These are phyloP conservation scores for Scaptomyza cyrtandrae DNA, from an alignment of 2,888 invertebrate genomes.

Conservation along the genomic window DNA sequence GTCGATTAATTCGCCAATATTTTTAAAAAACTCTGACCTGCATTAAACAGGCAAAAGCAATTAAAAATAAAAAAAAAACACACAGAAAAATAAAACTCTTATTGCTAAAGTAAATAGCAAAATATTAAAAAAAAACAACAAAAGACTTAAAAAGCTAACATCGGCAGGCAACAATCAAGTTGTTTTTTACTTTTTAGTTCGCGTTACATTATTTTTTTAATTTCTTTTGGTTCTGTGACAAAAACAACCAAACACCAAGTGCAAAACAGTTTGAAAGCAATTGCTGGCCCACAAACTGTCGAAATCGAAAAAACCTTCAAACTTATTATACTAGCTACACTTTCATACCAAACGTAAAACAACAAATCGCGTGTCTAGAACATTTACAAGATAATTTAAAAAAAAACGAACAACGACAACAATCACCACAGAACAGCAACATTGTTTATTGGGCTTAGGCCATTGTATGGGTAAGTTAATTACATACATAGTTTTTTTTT, in stretches of 20 bases:
- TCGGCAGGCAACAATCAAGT: slow-evolving; percentile 37
- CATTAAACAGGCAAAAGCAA: slow-evolving; percentile 79
- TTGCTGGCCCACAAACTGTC: slow-evolving; percentile 27
- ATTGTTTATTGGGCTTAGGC: slow-evolving; percentile 84
- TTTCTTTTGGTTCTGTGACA: slow-evolving; percentile 57
- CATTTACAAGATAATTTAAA: slow-evolving; percentile 29
- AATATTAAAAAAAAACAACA: slow-evolving; percentile 7
- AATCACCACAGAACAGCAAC: slow-evolving; percentile 56
- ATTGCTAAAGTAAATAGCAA: slow-evolving; percentile 14
- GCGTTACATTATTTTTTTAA: slow-evolving; percentile 61
- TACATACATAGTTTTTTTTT: background rate
- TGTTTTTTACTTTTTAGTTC: slow-evolving; percentile 72
- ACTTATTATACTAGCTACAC: slow-evolving; percentile 5
- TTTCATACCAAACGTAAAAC: slow-evolving; percentile 16
- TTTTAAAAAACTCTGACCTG: slow-evolving; percentile 81
- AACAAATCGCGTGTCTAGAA: slow-evolving; percentile 53
- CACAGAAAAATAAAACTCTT: slow-evolving; percentile 1
- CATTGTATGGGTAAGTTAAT: slow-evolving; percentile 86
- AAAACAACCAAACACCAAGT: slow-evolving; percentile 28
- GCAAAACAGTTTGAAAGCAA: slow-evolving; percentile 50
- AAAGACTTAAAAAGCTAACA: slow-evolving; percentile 8
- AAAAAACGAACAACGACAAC: slow-evolving; percentile 13
- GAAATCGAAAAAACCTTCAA: slow-evolving; percentile 5
- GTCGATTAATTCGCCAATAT: slow-evolving; percentile 83
- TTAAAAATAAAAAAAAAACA: slow-evolving; percentile 19